These are phyloP conservation scores for Spondyliosoma cantharus DNA, from an alignment of 2,797 vertebrate species.

Conservation along the genomic window DNA sequence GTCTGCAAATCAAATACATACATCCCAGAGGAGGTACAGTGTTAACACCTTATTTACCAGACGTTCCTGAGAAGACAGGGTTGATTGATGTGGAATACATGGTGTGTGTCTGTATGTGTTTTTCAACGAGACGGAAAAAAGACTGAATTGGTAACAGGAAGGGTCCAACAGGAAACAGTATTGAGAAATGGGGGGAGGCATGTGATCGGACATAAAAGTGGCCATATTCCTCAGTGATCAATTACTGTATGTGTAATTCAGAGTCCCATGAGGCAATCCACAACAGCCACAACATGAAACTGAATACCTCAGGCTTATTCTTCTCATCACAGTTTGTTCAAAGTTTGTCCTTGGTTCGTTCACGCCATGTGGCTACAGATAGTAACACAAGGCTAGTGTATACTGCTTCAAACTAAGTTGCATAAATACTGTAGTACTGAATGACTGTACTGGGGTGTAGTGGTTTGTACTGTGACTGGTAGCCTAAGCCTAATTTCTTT, in stretches of 20 bases:
- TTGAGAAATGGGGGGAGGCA: slow-evolving; percentile 8
- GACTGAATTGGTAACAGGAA: not conserved
- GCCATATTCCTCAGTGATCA: slow-evolving; percentile 16
- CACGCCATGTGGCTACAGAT: slow-evolving; percentile 33
- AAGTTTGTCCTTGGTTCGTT: slow-evolving; percentile 24
- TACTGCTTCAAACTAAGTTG: not conserved
- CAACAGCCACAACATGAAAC: slow-evolving; percentile 42
- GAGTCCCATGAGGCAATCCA: not conserved
- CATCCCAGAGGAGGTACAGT: slow-evolving; percentile 10
- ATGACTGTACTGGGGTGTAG: slow-evolving; percentile 8
- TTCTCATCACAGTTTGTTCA: slow-evolving; percentile 24
- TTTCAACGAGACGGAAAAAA: slow-evolving; percentile 14
- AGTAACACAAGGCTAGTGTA: slow-evolving; percentile 45
- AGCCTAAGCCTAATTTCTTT: not conserved
- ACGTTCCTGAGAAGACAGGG: slow-evolving; percentile 17
- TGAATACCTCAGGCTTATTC: slow-evolving; percentile 8
- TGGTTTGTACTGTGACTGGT: not conserved
- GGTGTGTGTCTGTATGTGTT: slow-evolving; percentile 21
- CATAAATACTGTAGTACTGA: slow-evolving; percentile 3
- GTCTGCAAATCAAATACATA: slow-evolving; percentile 40
- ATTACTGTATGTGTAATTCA: not conserved
- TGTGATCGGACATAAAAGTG: not conserved
- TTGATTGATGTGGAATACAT: slow-evolving; percentile 28
- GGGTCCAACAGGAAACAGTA: not conserved
- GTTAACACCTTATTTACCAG: slow-evolving; percentile 22